Conservation (phyloP, 2,888 invertebrate genomes). For the Pyrochroa serraticornis region DNA sequence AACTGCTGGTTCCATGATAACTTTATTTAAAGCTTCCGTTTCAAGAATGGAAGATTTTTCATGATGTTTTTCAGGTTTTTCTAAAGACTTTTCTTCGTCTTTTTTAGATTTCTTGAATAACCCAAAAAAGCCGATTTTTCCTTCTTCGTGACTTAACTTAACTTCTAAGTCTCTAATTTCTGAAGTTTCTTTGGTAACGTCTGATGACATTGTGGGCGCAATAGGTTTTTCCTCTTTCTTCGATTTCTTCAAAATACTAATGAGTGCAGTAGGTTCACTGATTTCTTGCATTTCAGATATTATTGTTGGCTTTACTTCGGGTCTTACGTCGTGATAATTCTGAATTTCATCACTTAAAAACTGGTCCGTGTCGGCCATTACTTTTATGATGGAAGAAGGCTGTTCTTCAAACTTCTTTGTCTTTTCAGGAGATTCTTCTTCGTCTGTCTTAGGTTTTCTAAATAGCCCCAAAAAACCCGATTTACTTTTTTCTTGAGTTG, state of each 20-base stretch:
- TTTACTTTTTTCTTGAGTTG: neutral
- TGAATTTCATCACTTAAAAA: conserved; percentile 36
- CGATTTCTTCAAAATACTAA: neutral
- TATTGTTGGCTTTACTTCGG: neutral
- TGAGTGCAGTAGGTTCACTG: conserved; percentile 1
- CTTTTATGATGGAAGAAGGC: conserved; percentile 3
- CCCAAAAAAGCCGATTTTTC: conserved; percentile 28
- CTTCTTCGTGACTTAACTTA: neutral
- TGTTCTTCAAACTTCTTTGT: neutral
- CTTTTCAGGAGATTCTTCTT: neutral
- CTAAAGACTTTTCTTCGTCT: conserved; percentile 16
- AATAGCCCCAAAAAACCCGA: conserved; percentile 5
- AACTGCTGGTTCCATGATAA: too few relatives aligned
- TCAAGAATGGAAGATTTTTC: too few relatives aligned
- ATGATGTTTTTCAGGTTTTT: too few relatives aligned
- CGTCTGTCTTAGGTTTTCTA: neutral
- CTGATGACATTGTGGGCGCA: too few relatives aligned
- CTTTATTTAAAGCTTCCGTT: too few relatives aligned
- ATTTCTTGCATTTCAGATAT: conserved; percentile 25
- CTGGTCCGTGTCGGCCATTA: conserved; percentile 21
- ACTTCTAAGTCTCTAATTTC: too few relatives aligned
- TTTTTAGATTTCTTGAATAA: conserved; percentile 33
- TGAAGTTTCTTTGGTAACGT: conserved; percentile 2
- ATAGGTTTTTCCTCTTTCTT: neutral
- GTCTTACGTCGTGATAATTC: conserved; percentile 37